These are phyloP conservation scores for Dermatophagoides farinae DNA, from an alignment of 1,140 invertebrate genomes.

Conservation along the genomic window DNA sequence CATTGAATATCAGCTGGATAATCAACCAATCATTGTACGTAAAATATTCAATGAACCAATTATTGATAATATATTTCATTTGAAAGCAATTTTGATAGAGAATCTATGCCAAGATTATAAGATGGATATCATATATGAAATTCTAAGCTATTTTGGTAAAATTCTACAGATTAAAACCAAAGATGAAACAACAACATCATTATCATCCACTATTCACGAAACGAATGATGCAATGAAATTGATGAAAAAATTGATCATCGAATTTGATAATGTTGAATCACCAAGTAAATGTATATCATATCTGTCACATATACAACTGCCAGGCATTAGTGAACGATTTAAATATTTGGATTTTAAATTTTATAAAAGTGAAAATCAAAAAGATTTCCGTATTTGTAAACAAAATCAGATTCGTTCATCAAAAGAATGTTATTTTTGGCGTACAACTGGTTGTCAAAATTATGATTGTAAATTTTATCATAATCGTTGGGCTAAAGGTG, in stretches of 20 bases:
- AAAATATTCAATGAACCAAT: background rate
- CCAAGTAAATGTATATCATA: background rate
- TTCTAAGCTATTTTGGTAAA: background rate
- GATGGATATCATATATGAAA: background rate
- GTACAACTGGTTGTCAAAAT: constrained; percentile 5
- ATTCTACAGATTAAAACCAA: background rate
- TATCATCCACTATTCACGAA: too few species aligned
- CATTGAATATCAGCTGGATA: background rate
- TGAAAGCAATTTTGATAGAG: background rate
- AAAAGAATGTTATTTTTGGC: constrained; percentile 4
- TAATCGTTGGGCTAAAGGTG: background rate
- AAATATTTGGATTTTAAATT: background rate
- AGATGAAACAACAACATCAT: background rate
- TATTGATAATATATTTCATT: background rate
- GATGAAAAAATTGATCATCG: background rate
- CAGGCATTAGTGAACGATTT: background rate
- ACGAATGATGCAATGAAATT: background rate
- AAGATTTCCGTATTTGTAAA: background rate
- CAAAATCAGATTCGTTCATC: background rate
- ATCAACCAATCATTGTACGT: background rate
- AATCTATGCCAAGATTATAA: background rate
- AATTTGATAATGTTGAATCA: background rate
- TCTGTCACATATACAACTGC: background rate
- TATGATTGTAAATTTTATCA: constrained; percentile 2
- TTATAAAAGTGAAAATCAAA: background rate